Evolutionary conservation across 1,140 invertebrate species (phyloP), one percentile per base, ranked within the genome.

Genomic region (Oscheius sp.): DNA sequence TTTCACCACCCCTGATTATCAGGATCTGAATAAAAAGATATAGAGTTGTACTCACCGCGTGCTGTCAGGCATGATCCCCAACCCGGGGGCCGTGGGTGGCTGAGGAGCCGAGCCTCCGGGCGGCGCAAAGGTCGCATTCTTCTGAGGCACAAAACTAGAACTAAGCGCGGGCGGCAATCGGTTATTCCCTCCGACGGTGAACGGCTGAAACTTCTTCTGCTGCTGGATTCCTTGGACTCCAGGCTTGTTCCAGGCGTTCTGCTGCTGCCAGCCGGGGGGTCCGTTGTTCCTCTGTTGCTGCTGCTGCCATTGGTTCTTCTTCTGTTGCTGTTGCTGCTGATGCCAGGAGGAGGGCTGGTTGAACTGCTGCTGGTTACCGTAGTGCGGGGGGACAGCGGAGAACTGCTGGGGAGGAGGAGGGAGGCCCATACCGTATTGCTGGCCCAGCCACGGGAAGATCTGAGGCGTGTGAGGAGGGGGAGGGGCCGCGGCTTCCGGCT

Each of bases 191-290:
- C 55, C 55, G 20, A 68, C 36, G n/a, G 67, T 26, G 34, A 68
- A 68, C 26, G 67, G 67, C 45, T 68, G 67, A 35, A 68, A 68
- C 26, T 59, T 31, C 45, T 46, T 59, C 38, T 45, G 36, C 20
- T 65, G 62, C 20, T 65, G 49, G 31, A 20, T 49, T 55, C 67
- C 38, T 18, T 38, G 52, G 55, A 28, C 26, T 15, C 23, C 67
- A 55, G 15, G 49, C 28, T 55, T 61, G 49, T 46, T 67, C 65
- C 65, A 2, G 61, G 3, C 34, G 20, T 31, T 26, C 20, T 34
- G 15, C 62, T 55, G 26, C 36, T 55, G 49, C 15, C 42, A 42
- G n/a, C 23, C 35, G 28, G 45, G 32, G 26, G 49, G 49, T 45
- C 65, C 65, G 7, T 49, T 49, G 35, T 59, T 68, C 55, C 55